A percentile compares a stretch with the other conserved stretches of the same genome.
Conservation (phyloP, 2,888 invertebrate species). For the Sinopyrophorus schimmeli region DNA sequence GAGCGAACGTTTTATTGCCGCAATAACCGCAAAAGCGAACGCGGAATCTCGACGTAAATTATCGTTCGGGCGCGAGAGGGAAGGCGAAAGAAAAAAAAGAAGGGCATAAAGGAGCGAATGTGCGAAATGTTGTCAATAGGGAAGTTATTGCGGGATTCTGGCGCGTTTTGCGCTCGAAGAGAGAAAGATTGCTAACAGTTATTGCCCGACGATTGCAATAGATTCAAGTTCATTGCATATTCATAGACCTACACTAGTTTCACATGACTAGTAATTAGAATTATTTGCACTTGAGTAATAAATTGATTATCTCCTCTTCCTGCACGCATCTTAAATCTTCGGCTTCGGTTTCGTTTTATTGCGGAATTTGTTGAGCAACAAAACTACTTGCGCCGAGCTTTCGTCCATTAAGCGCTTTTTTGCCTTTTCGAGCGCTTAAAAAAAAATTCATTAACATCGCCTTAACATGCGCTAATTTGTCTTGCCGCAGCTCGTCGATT, state of each 20-base stretch:
- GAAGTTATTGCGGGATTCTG: slow-evolving; percentile 18
- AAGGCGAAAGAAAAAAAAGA: too few relatives aligned
- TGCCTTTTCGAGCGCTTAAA: too few relatives aligned
- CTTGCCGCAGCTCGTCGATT: too few relatives aligned
- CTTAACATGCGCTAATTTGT: too few relatives aligned
- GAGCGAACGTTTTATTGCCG: slow-evolving; percentile 37
- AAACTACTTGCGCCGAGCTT: too few relatives aligned
- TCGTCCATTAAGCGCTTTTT: too few relatives aligned
- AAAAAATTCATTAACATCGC: too few relatives aligned
- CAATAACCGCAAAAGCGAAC: slow-evolving; percentile 26
- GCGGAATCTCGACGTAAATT: slow-evolving; percentile 18
- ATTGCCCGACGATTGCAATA: slow-evolving; percentile 51
- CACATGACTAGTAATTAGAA: slow-evolving; percentile 52
- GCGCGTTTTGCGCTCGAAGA: slow-evolving; percentile 1
- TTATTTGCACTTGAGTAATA: slow-evolving; percentile 50
- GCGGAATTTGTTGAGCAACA: slow-evolving; percentile 2
- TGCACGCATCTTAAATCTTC: slow-evolving; percentile 38
- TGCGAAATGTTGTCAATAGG: slow-evolving; percentile 17
- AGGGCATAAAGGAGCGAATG: slow-evolving; percentile 13
- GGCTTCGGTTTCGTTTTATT: slow-evolving; percentile 14
- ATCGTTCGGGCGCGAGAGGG: too few relatives aligned
- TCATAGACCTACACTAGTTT: slow-evolving; percentile 51
- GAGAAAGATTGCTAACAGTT: slow-evolving; percentile 41
- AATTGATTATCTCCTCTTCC: slow-evolving; percentile 49
- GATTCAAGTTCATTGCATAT: slow-evolving; percentile 53